These are phyloP conservation scores for Sphaerodactylus townsendi DNA, from an alignment of 2,113 vertebrate genomes.

Conservation along the genomic window DNA sequence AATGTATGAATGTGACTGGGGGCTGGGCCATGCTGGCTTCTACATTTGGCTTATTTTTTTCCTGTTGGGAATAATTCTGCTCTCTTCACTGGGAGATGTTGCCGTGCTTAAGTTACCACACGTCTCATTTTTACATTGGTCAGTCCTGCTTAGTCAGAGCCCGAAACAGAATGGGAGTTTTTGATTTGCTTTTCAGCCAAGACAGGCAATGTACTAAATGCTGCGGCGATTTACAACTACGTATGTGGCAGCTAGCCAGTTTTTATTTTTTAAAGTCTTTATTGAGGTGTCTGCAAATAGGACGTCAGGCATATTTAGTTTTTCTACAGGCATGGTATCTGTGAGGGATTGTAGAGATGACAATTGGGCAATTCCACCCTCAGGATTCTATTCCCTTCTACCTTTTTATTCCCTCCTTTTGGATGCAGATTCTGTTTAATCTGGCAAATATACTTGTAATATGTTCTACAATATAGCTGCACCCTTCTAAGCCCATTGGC, in stretches of 20 bases:
- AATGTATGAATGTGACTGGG: slow-evolving; percentile 2
- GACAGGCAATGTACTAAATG: not conserved
- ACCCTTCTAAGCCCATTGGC: too few relatives aligned
- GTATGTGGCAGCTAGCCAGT: not conserved
- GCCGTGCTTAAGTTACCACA: not conserved
- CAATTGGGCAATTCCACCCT: too few relatives aligned
- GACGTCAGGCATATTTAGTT: not conserved
- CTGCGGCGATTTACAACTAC: not conserved
- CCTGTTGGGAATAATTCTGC: not conserved
- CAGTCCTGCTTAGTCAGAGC: not conserved
- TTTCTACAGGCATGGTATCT: not conserved
- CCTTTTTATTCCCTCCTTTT: too few relatives aligned
- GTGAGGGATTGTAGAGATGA: too few relatives aligned
- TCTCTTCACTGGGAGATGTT: not conserved
- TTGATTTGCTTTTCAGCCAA: not conserved
- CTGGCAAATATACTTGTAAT: too few relatives aligned
- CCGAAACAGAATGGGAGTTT: not conserved
- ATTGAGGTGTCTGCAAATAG: not conserved
- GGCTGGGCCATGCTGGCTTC: slow-evolving; percentile 6
- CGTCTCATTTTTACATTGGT: not conserved
- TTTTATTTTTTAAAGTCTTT: not conserved
- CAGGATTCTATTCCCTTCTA: too few relatives aligned
- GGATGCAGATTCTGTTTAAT: too few relatives aligned
- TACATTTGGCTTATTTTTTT: not conserved
- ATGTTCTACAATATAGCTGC: too few relatives aligned